Evolutionary conservation across 2,113 vertebrate species (phyloP), one percentile per base, ranked within the genome.

Genomic region (Larimichthys crocea): DNA sequence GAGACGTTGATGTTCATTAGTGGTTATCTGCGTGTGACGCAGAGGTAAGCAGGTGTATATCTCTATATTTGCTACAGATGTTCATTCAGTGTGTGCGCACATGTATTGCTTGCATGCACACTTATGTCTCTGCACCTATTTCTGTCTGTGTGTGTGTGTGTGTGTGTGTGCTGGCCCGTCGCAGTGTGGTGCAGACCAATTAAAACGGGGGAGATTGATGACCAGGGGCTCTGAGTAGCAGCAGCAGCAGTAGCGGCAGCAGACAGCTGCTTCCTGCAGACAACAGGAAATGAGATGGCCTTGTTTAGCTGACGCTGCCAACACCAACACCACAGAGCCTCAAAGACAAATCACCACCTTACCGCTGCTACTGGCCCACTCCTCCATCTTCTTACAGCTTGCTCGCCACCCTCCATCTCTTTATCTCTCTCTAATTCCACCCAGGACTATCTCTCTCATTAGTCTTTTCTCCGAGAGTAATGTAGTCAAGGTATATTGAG

Each of bases 251-350:
- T 57, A 68, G 70, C 61, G 42, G 79, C 83, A 88, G 86, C 90
- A 91, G 92, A 87, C 92, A 92, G 90, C 85, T 87, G 92, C 92
- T 94, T 95, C 93, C 94, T 94, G 93, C 92, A 92, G 93, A 91
- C 91, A 94, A 94, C 93, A 95, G 94, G 93, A 95, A 95, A 95
- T 94, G 92, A 94, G 94, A 93, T 89, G 84, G 89, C 87, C 92
- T 94, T 90, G 92, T 94, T 95, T 94, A 92, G 93, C 92, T 93
- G 93, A 94, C 89, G 88, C 84, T 79, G 88, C 86, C 87, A 82
- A 84, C 85, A 66, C 76, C 86, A 78, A 85, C 89, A 88, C 86
- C 86, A 84, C 82, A 75, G 86, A 85, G 90, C 84, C 83, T 71
- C 84, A 84, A 90, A 94, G 93, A 94, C 91, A 93, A 94, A 95